These are phyloP conservation scores for Gopherus flavomarginatus DNA, from an alignment of 2,113 vertebrate genomes.

Conservation along the genomic window DNA sequence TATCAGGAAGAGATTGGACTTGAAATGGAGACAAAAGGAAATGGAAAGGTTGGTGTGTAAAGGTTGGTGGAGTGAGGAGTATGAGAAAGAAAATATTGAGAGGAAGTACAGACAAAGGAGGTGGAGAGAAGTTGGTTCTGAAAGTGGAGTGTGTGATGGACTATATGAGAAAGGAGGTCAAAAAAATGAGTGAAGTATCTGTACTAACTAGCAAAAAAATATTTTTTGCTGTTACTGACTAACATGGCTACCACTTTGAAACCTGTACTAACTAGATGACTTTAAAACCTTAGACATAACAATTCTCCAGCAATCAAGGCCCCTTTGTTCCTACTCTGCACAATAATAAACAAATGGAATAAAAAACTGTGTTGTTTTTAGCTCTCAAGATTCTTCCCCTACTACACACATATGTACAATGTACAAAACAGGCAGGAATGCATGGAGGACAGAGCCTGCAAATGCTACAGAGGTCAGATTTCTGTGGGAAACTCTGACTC, in stretches of 20 bases:
- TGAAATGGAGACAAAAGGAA: no score
- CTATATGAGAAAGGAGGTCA: not conserved
- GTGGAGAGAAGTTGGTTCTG: not conserved
- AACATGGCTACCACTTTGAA: no score
- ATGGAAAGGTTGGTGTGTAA: no score
- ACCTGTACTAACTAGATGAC: not conserved
- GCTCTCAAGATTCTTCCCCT: not conserved
- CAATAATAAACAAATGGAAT: not conserved
- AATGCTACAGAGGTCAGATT: not conserved
- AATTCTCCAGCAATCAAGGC: accelerated
- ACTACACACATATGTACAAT: not conserved
- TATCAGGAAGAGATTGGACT: no score
- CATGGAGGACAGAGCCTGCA: not conserved
- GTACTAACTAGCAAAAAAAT: no score
- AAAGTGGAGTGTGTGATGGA: not conserved
- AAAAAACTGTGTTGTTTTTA: not conserved
- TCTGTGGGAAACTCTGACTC: not conserved
- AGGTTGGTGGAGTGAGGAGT: not conserved
- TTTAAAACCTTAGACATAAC: not conserved
- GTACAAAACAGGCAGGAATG: accelerated
- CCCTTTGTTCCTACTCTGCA: not conserved
- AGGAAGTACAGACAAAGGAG: not conserved
- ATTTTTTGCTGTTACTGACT: no score
- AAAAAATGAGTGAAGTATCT: not conserved
- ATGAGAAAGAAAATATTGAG: not conserved